Conservation (phyloP, 2,797 vertebrate species). For the Amblyraja radiata region DNA sequence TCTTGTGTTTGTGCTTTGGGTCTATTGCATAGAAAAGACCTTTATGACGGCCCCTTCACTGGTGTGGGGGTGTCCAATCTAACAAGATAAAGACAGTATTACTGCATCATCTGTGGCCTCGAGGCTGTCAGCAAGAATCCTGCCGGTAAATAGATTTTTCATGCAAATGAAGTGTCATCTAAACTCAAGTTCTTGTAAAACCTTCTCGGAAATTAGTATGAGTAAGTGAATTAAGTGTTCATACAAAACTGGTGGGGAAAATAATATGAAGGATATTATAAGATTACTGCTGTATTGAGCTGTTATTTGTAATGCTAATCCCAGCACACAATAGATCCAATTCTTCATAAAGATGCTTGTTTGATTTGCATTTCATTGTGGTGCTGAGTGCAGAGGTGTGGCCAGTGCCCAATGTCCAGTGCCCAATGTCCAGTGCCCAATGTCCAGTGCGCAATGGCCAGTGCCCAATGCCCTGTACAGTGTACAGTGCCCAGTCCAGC, state of each 20-base stretch:
- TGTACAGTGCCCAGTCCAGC: too few relatives aligned
- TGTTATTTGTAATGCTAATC: slow-evolving; percentile 12
- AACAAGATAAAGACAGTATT: slow-evolving; percentile 5
- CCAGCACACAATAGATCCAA: neutral
- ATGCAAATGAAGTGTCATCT: neutral
- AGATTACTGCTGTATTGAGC: slow-evolving; percentile 27
- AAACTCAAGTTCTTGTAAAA: neutral
- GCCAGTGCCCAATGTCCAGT: neutral
- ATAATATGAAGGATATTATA: slow-evolving; percentile 8
- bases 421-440: neutral
- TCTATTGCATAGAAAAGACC: neutral
- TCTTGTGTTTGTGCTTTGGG: neutral
- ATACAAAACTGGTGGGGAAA: neutral
- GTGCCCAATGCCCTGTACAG: too few relatives aligned
- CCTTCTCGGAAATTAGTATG: slow-evolving; percentile 1
- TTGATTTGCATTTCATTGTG: neutral
- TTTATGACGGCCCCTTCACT: neutral
- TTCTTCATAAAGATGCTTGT: neutral
- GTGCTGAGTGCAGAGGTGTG: neutral
- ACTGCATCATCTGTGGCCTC: neutral
- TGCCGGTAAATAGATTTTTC: neutral
- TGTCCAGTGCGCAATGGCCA: too few relatives aligned
- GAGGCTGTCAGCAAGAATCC: neutral
- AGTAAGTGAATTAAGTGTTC: neutral
- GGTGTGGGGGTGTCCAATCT: neutral